These are phyloP conservation scores for Diabrotica virgifera DNA, from an alignment of 1,140 invertebrate species.

Conservation along the genomic window DNA sequence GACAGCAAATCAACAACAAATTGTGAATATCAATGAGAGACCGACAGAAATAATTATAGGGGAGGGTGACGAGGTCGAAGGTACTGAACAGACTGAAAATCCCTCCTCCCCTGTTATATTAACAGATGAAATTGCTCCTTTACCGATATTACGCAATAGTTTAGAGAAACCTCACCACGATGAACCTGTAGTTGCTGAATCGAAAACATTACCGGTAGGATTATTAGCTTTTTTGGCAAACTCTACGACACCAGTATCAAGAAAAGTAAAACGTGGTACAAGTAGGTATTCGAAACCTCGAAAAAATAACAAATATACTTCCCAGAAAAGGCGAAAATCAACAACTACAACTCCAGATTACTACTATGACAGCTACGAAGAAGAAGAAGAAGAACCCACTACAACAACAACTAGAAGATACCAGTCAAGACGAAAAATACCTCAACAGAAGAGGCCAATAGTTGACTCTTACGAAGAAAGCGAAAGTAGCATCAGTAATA, in stretches of 20 bases:
- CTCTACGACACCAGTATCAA: slow-evolving; percentile 2
- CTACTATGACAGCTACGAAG: slow-evolving; percentile 22
- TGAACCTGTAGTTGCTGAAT: slow-evolving; percentile 10
- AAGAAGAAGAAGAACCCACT: slow-evolving; percentile 6
- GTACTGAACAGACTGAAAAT: slow-evolving; percentile 6
- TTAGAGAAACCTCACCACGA: slow-evolving; percentile 8
- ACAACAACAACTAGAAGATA: slow-evolving; percentile 9
- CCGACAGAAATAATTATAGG: slow-evolving; percentile 14
- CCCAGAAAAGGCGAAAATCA: slow-evolving; percentile 12
- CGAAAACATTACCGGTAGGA: slow-evolving; percentile 3
- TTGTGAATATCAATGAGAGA: slow-evolving; percentile 16
- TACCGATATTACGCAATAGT: neutral
- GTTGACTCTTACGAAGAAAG: slow-evolving; percentile 19
- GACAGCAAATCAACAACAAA: slow-evolving; percentile 17
- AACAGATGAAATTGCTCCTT: neutral
- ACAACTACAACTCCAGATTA: slow-evolving; percentile 19
- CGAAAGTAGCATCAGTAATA: slow-evolving; percentile 16
- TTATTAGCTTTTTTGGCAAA: neutral
- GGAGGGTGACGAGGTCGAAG: neutral
- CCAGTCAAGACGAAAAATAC: slow-evolving; percentile 7
- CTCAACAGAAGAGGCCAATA: slow-evolving; percentile 10
- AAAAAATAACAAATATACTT: slow-evolving; percentile 17
- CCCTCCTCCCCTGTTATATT: neutral
- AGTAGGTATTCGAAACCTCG: slow-evolving; percentile 4
- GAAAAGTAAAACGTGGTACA: slow-evolving; percentile 14